Evolutionary conservation across 2,888 invertebrate species (phyloP), one percentile per base, ranked within the genome.

Genomic region (Hyppa rectilinea): DNA sequence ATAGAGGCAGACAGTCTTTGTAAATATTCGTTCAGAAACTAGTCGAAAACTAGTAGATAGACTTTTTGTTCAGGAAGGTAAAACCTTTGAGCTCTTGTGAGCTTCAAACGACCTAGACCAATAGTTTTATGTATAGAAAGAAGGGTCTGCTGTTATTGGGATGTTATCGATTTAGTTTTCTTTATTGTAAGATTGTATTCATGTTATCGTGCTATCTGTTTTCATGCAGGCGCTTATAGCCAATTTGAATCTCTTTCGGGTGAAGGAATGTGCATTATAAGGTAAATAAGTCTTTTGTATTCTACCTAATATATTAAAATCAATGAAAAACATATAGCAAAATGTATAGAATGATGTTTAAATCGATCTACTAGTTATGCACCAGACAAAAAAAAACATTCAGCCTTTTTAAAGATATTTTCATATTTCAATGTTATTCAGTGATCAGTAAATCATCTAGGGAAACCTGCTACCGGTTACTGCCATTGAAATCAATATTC

Each of bases 401-500:
- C n/a, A n/a, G n/a, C 23, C 29, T 38, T 38, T 31, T 1, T 4
- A 17, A 63, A 31, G 7, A 17, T n/a, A 17, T 29, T 10, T 17
- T 63, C 17, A 20, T n/a, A 29, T 12, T 64, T 2, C 20, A 49
- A 64, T 38, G 12, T 20, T 49, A 49, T 29, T 0, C 14, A 23
- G 12, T 31, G n/a, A n/a, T n/a, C n/a, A n/a, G n/a, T n/a, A n/a
- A n/a, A n/a, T n/a, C n/a, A n/a, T 43, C 34, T 26, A 20, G 5
- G 10, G 3, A 47, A 20, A 49, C 10, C 4, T 38, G 9, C 36
- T n/a, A 38, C 20, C 6, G 12, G n/a, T n/a, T 38, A 14, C 45
- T 17, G 14, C 23, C 50, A 31, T 69, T 61, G 14, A 58, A 77
- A 68, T 75, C 26, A 61, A 65, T 65, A 65, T 65, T 64, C 50